Evolutionary conservation across 2,797 vertebrate genomes (phyloP).

Genomic region (Chanos chanos): DNA sequence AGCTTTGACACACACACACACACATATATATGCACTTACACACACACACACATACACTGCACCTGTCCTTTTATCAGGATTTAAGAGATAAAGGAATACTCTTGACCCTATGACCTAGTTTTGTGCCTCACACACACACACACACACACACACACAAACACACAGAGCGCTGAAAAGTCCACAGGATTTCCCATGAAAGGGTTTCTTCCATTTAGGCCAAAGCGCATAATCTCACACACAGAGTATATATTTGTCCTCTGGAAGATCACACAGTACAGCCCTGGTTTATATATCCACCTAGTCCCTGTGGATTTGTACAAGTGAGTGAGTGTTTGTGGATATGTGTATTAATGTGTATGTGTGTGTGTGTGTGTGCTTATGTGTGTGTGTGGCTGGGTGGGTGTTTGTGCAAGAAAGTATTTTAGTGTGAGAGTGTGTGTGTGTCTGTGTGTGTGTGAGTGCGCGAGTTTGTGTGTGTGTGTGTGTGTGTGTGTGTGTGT

Average conservation of each 20-base stretch:
- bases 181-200: neutral
- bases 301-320: conserved; percentile 29
- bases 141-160: neutral
- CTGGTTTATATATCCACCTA: neutral
- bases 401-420: conserved; percentile 2
- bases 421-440: neutral
- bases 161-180: neutral
- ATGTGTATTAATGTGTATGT: conserved; percentile 9
- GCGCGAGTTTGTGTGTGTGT: conserved; percentile 14
- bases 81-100: conserved; percentile 13
- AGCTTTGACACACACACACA: no score
- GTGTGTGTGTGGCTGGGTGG: neutral
- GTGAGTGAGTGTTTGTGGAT: conserved; percentile 36
- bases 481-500: conserved; percentile 4
- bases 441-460: conserved; percentile 28
- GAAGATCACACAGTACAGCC: no score
- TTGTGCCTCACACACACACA: conserved; percentile 6
- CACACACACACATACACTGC: neutral
- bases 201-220: conserved; percentile 4
- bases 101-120: conserved; percentile 51
- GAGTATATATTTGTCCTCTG: no score
- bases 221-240: no score
- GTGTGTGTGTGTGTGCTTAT: conserved; percentile 14
- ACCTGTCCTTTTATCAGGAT: neutral
- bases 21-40: neutral